Evolutionary conservation across 1,140 invertebrate genomes (phyloP), one percentile per base, ranked within the genome.

Genomic region (Oppia nitens): DNA sequence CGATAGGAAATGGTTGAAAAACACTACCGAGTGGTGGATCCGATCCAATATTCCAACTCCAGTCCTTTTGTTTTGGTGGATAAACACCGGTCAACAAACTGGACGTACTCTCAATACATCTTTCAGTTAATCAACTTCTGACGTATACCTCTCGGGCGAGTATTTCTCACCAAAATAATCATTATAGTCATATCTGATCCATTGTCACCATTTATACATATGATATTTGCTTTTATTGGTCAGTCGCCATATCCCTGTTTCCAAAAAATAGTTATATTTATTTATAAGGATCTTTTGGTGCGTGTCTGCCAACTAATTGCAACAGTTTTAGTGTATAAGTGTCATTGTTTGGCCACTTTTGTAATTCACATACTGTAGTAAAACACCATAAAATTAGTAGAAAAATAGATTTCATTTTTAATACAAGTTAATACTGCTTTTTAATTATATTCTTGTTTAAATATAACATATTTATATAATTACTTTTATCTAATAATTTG

Each of bases 1-100:
- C 47, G n/a, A 94, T 79, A 1, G 89, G 85, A 65, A 94, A 81
- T 0, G 90, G 90, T 65, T 87, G 84, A 90, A 90, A 95, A 17
- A 57, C 9, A 24, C 27, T 9, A 32, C 40, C 56, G 9, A 57
- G 40, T 12, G 40, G 45, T 32, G 21, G n/a, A 21, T 40, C 2
- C 27, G 2, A 4, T 20, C 47, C 6, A 40, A 9, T 40, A 79
- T 73, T 66, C 86, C 80, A 25, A 78, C 71, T 4, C 76, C 71
- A 24, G 70, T 23, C 11, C n/a, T 17, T 26, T n/a, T 17, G 14
- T 20, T 62, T 53, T 4, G 62, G 62, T 52, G 59, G 59, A 52
- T 62, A 63, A 45, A 45, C 47, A 21, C 62, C 56, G 27, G 55
- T 12, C 2, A 26, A 52, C 17, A 49, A 12, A 2, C n/a, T 3